phyloP scores from a whole-genome alignment of 2,888 invertebrate species.

The Adineta ricciae region DNA sequence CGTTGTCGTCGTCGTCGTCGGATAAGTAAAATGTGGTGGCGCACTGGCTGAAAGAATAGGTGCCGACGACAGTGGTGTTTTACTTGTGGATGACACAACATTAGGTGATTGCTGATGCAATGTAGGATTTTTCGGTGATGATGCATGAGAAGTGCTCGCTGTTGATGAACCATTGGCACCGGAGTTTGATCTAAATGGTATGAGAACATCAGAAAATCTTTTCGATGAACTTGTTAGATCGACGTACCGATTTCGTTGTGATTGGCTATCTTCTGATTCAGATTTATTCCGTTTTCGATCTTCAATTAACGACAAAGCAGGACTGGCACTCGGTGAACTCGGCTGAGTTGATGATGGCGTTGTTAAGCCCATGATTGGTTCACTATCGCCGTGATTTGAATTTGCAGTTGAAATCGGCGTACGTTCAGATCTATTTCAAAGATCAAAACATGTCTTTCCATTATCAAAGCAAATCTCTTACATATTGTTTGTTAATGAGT shows the following conservation, averaged over 20 bases:
- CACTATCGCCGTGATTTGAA: neutral
- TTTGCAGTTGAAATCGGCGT: neutral
- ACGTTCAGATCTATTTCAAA: neutral
- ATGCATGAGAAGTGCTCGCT: neutral
- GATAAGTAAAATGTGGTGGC: neutral
- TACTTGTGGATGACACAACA: neutral
- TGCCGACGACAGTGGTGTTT: neutral
- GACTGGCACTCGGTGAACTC: slow-evolving; percentile 16
- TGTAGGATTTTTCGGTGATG: neutral
- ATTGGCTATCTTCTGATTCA: slow-evolving; percentile 13
- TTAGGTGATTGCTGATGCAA: neutral
- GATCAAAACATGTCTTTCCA: neutral
- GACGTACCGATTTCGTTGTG: neutral
- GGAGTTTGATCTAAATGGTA: neutral
- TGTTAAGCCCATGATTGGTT: neutral
- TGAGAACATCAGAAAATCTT: too few species aligned
- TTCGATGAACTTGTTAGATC: too few species aligned
- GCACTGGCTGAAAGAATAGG: neutral
- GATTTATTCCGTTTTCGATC: slow-evolving; percentile 20
- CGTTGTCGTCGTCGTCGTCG: neutral
- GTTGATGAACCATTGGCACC: neutral
- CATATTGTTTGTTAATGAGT: neutral
- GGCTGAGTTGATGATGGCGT: neutral
- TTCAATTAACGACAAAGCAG: neutral
- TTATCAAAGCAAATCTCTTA: neutral